Percentiles rank a stretch among this genome's conserved stretches.
Conservation (phyloP, 2,113 vertebrate species). For the Lepidothrix coronata region DNA sequence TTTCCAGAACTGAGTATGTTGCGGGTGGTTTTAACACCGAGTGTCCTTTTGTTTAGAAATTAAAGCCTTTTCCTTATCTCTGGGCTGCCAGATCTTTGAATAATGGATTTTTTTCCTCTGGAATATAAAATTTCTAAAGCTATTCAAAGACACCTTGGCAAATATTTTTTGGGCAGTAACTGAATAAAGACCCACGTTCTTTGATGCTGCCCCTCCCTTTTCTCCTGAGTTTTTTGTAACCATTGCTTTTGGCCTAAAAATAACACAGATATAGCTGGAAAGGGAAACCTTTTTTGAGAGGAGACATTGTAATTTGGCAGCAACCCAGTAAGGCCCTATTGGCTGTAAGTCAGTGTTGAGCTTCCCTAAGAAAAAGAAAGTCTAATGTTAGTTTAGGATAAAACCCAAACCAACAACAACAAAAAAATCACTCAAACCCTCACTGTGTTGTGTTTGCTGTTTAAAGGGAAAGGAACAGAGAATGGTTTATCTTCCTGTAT, state of each 20-base stretch:
- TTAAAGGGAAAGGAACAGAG: background rate
- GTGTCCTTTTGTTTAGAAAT: background rate
- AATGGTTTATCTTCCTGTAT: background rate
- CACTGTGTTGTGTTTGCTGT: background rate
- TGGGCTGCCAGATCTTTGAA: background rate
- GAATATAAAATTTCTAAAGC: background rate
- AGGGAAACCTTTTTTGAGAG: background rate
- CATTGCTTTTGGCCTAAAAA: conserved; percentile 23
- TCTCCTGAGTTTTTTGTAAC: background rate
- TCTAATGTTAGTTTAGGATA: background rate
- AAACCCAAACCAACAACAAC: background rate
- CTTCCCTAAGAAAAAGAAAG: background rate
- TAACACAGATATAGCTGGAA: conserved; percentile 18
- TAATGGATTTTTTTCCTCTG: background rate
- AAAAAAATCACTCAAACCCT: background rate
- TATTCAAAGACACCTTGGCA: background rate
- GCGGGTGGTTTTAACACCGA: background rate
- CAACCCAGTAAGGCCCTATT: background rate
- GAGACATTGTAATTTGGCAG: background rate
- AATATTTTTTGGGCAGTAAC: background rate
- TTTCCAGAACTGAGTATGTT: background rate
- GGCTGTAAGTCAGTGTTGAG: background rate
- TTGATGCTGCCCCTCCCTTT: background rate
- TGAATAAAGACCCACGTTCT: background rate
- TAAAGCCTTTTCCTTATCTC: background rate